Base-by-base conservation (phyloP, 2,888 invertebrate species). In the Amphipoea oculea region DNA sequence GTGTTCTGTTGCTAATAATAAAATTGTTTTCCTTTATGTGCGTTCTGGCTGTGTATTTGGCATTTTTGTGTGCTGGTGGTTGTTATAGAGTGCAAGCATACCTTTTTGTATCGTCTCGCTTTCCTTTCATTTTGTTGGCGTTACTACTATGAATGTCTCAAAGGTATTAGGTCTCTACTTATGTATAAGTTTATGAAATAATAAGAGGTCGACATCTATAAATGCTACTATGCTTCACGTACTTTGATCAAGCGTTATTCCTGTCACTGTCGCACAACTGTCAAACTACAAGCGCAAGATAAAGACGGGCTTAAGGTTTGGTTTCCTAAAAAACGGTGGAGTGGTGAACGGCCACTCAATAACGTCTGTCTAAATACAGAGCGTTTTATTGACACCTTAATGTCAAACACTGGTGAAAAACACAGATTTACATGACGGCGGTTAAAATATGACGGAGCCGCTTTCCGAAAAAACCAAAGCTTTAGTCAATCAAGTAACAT, bases 1-100 rank as follows among this genome's bases (percentile, higher is more conserved):
- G 42, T 73, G 14, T 73, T 83, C 40, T 67, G 70, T 68, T 29
- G 40, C 65, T 68, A 73, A 79, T 29, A 29, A 29, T 29, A 29
- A 29, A 29, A 29, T 75, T 73, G 71, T 62, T 40, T 71, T 74
- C 45, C 42, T 75, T 69, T 75, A 73, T 70, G 54, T 51, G 29
- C n/a, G 17, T 73, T 62, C 17, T 69, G 9, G 9, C 14, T 14
- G 36, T 71, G 29, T 62, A 1, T 42, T 79, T 20, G 4, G 63
- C 14, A 60, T 20, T 74, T 62, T 72, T 68, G 57, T 20, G 36
- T 60, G 40, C 40, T 76, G 23, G 4, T 45, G 3, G 54, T 62
- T 36, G n/a, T 45, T 36, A 62, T 11, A 51, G 48, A 67, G 1
- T 23, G 14, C 36, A 17, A 45, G 7, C 23, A 48, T 23, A 51